These are phyloP conservation scores for Tupaia chinensis DNA, from an alignment of 2,113 vertebrate species.

Conservation along the genomic window DNA sequence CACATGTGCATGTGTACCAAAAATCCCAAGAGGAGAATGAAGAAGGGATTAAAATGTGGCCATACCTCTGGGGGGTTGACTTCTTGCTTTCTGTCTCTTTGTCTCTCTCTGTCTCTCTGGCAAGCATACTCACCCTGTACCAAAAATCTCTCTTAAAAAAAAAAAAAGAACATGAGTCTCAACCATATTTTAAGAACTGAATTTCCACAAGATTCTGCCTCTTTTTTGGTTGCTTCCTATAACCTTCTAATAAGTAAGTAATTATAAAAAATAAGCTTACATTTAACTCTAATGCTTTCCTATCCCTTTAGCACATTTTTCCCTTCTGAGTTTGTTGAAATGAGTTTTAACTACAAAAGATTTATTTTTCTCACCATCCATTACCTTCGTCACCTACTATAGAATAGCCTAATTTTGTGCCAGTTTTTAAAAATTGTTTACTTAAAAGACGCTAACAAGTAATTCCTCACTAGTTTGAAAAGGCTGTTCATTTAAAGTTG, in stretches of 20 bases:
- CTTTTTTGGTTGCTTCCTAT: background rate
- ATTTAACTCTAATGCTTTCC: background rate
- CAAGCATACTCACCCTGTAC: too few species aligned
- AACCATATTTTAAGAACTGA: background rate
- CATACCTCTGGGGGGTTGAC: too few species aligned
- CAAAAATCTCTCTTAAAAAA: too few species aligned
- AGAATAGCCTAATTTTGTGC: background rate
- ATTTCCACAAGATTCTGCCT: background rate
- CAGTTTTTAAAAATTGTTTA: background rate
- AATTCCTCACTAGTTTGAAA: background rate
- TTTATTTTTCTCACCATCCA: background rate
- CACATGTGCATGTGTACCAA: too few species aligned
- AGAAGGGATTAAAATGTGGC: too few species aligned
- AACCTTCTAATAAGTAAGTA: background rate
- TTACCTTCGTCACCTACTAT: background rate
- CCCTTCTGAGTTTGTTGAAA: background rate
- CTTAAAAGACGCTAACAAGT: slow-evolving; percentile 21
- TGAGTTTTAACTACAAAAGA: background rate
- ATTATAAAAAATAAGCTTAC: background rate
- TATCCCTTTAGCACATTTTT: background rate
- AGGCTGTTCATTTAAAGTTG: background rate
- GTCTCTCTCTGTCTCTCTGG: too few species aligned
- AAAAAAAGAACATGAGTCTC: background rate
- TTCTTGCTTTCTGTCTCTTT: too few species aligned
- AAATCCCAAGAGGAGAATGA: too few species aligned